Conservation (phyloP, 2,113 vertebrate species). For the Ammodytes dubius region DNA sequence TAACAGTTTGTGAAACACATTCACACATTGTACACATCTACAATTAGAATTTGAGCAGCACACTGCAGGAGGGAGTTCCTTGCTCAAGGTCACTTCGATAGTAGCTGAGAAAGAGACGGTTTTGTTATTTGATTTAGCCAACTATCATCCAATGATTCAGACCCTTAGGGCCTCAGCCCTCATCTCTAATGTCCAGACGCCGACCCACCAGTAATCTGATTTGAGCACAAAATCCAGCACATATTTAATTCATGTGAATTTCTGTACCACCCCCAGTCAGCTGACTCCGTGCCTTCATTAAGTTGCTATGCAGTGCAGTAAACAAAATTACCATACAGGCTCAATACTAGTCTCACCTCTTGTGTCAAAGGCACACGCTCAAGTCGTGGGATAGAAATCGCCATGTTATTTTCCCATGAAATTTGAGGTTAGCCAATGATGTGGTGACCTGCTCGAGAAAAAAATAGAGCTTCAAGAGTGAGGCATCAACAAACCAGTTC, state of each 20-base stretch:
- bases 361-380: conserved; percentile 22
- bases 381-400: background rate
- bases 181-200: conserved; percentile 27
- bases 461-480: conserved; percentile 51
- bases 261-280: conserved; percentile 12
- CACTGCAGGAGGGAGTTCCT: conserved; percentile 57
- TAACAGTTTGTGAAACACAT: background rate
- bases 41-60: background rate
- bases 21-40: background rate
- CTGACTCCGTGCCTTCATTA: conserved; percentile 35
- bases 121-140: conserved; percentile 1
- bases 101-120: background rate
- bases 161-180: background rate
- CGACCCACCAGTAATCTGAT: conserved; percentile 37
- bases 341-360: conserved; percentile 37
- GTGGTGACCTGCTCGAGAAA: background rate
- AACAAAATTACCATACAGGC: conserved; percentile 30
- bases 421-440: background rate
- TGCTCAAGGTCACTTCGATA: conserved; percentile 50
- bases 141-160: conserved; percentile 16
- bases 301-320: conserved; percentile 50
- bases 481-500: conserved; percentile 37
- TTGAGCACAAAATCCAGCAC: conserved; percentile 44
- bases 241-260: conserved; percentile 41
- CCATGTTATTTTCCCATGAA: background rate